phyloP scores from a whole-genome alignment of 2,113 vertebrate species.

The Pagrus major region DNA sequence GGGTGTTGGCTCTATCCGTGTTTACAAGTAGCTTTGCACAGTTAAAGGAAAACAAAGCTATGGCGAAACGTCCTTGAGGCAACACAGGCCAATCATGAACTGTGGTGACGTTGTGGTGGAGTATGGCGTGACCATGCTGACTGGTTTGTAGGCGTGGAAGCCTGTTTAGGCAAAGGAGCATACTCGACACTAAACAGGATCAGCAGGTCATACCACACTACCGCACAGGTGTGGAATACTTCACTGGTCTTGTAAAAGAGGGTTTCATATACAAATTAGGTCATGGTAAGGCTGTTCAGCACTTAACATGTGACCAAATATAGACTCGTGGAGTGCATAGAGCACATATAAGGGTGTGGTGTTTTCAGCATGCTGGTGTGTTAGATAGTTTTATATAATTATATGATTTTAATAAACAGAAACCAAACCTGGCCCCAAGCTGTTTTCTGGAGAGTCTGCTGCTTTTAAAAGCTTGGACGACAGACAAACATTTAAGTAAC shows the following conservation, averaged over 20 bases:
- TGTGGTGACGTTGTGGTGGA: not conserved
- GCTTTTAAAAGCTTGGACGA: constrained; percentile 4
- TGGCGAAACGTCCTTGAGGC: not conserved
- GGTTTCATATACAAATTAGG: constrained; percentile 5
- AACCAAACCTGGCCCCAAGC: not conserved
- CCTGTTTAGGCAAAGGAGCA: not conserved
- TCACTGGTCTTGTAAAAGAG: not conserved
- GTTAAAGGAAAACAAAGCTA: not conserved
- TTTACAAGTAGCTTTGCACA: not conserved
- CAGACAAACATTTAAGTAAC: not conserved
- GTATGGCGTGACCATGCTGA: too few species aligned
- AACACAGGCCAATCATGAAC: not conserved
- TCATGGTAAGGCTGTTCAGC: not conserved
- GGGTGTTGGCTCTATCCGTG: not conserved
- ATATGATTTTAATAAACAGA: not conserved
- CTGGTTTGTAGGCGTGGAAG: not conserved
- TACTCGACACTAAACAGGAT: not conserved
- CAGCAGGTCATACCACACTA: not conserved
- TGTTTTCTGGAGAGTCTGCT: not conserved
- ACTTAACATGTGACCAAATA: not conserved
- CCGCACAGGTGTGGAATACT: not conserved
- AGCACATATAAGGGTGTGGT: not conserved
- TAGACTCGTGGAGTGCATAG: not conserved
- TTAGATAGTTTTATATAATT: not conserved
- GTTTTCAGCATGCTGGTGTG: not conserved